A percentile compares a stretch with the other conserved stretches of the same genome.
These are phyloP conservation scores for Gasteruption jaculator DNA, from an alignment of 2,888 invertebrate species.

Conservation along the genomic window DNA sequence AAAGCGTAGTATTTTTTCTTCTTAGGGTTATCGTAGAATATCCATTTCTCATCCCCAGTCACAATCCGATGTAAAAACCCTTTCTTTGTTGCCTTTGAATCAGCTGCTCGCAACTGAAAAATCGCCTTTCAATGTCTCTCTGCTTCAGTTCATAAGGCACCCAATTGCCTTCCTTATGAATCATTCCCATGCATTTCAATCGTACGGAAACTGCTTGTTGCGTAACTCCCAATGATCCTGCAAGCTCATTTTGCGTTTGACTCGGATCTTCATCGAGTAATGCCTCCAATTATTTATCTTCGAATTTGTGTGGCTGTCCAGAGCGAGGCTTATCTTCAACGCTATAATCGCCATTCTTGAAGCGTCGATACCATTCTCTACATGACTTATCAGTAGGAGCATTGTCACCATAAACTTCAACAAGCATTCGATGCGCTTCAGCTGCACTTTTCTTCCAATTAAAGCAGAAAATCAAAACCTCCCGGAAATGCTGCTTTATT, in stretches of 20 bases:
- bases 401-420: constrained; percentile 10
- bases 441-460: constrained; percentile 15
- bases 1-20: constrained; percentile 6
- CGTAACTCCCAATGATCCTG: constrained; percentile 21
- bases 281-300: constrained; percentile 22
- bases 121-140: constrained; percentile 17
- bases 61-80: constrained; percentile 19
- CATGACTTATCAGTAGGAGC: constrained; percentile 10
- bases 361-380: constrained; percentile 19
- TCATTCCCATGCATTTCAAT: constrained; percentile 24
- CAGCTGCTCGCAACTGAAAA: constrained; percentile 14
- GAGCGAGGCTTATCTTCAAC: constrained; percentile 19
- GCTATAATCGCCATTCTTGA: constrained; percentile 23
- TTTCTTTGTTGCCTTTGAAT: constrained; percentile 16
- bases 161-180: constrained; percentile 18
- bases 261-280: constrained; percentile 23
- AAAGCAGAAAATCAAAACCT: constrained; percentile 12
- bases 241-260: constrained; percentile 23
- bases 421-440: constrained; percentile 18
- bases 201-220: constrained; percentile 21
- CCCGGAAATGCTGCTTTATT: constrained; percentile 4
- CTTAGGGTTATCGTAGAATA: constrained; percentile 21
- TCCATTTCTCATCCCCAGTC: constrained; percentile 22
- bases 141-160: constrained; percentile 19
- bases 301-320: constrained; percentile 16